Evolutionary conservation across 2,797 vertebrate species (phyloP).

Genomic region (Trematomus bernacchii): DNA sequence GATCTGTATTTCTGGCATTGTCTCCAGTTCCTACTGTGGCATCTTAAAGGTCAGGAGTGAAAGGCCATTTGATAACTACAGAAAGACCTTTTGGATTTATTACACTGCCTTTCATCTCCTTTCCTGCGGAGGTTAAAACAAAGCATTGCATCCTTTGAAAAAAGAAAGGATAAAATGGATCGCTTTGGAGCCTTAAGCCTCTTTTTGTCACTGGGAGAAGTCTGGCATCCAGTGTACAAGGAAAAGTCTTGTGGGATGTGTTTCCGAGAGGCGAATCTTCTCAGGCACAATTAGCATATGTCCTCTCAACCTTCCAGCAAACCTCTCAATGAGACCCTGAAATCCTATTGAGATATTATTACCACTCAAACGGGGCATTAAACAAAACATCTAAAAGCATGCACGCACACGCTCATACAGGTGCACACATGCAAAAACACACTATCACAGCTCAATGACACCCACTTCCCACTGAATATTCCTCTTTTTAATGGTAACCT

Average conservation of each 20-base stretch:
- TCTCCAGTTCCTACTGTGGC: slow-evolving; percentile 84
- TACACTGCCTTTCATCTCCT: slow-evolving; percentile 85
- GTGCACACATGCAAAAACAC: slow-evolving; percentile 30
- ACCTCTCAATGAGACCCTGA: slow-evolving; percentile 75
- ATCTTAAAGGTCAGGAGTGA: slow-evolving; percentile 89
- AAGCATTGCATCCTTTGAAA: slow-evolving; percentile 81
- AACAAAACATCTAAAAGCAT: slow-evolving; percentile 67
- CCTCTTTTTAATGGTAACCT: slow-evolving; percentile 86
- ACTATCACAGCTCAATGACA: slow-evolving; percentile 72
- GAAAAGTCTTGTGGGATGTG: slow-evolving; percentile 72
- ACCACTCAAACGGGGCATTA: slow-evolving; percentile 74
- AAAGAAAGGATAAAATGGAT: slow-evolving; percentile 82
- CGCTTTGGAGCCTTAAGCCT: slow-evolving; percentile 73
- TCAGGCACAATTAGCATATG: slow-evolving; percentile 79
- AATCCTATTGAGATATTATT: slow-evolving; percentile 80
- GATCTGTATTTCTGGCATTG: slow-evolving; percentile 84
- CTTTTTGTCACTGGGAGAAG: slow-evolving; percentile 71
- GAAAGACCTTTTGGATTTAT: slow-evolving; percentile 85
- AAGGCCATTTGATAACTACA: slow-evolving; percentile 88
- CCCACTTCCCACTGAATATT: slow-evolving; percentile 81
- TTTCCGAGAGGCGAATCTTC: slow-evolving; percentile 67
- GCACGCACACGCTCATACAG: slow-evolving; percentile 41
- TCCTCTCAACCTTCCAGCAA: slow-evolving; percentile 78
- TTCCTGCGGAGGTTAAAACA: slow-evolving; percentile 83
- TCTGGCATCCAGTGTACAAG: slow-evolving; percentile 70